phyloP scores from a whole-genome alignment of 1,140 invertebrate genomes.

The Drosophila malerkotliana region DNA sequence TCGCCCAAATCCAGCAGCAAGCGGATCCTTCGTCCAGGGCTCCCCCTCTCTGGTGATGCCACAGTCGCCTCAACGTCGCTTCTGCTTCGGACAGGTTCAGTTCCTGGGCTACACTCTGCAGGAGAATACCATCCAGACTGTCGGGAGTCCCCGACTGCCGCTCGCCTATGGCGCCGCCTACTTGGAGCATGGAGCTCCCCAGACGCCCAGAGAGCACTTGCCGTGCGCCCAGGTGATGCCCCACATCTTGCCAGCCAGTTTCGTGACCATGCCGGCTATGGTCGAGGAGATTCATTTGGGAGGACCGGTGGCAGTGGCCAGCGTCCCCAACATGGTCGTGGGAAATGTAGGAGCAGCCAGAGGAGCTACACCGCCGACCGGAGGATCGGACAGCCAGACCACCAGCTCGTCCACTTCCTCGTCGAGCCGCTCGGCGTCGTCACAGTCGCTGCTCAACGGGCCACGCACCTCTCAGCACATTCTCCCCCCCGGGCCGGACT shows the following conservation, averaged over 20 bases:
- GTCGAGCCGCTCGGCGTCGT: not conserved
- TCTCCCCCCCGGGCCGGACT: not conserved
- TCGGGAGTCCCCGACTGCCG: not conserved
- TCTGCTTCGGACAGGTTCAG: constrained; percentile 10
- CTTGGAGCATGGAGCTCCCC: not conserved
- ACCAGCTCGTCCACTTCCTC: not conserved
- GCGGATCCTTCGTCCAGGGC: not conserved
- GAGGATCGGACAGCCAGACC: not conserved
- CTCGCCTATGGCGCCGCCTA: not conserved
- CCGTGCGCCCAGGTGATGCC: constrained; percentile 9
- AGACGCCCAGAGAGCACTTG: not conserved
- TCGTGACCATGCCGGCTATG: not conserved
- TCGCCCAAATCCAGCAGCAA: not conserved
- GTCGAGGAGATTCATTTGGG: not conserved
- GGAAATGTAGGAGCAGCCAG: not conserved
- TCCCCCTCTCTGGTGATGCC: not conserved
- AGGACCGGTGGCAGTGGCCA: too few species aligned
- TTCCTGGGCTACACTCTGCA: constrained; percentile 18
- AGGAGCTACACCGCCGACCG: not conserved
- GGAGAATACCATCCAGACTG: not conserved
- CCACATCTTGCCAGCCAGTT: not conserved
- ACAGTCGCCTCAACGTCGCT: not conserved
- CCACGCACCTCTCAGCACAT: not conserved
- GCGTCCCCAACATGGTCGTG: too few species aligned
- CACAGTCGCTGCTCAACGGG: not conserved